Evolutionary conservation across 2,113 vertebrate genomes (phyloP).

Genomic region (Apus apus): DNA sequence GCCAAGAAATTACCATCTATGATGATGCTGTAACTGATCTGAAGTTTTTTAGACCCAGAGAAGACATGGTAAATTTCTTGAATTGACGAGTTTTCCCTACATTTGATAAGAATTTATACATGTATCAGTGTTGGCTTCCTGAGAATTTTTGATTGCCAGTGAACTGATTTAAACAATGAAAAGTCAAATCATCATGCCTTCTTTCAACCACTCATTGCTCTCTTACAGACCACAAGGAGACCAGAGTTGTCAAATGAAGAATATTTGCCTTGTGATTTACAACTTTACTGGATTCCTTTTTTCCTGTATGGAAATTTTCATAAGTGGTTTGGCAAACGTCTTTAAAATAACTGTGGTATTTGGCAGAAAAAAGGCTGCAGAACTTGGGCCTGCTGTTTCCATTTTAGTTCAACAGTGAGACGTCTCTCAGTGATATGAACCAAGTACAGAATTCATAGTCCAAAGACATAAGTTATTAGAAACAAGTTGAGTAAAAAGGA

Average conservation of each 20-base stretch:
- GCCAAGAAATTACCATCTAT: not conserved
- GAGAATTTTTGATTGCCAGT: slow-evolving; percentile 60
- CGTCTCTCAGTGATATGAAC: not conserved
- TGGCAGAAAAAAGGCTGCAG: slow-evolving; percentile 22
- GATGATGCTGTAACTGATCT: slow-evolving; percentile 27
- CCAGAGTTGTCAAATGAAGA: slow-evolving; percentile 33
- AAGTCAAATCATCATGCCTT: slow-evolving; percentile 53
- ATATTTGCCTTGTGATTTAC: slow-evolving; percentile 34
- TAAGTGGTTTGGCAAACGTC: slow-evolving; percentile 42
- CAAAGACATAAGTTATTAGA: slow-evolving; percentile 25
- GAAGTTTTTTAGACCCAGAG: slow-evolving; percentile 43
- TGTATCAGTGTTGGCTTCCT: slow-evolving; percentile 67
- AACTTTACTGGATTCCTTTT: not conserved
- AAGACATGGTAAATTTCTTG: slow-evolving; percentile 43
- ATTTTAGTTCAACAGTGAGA: slow-evolving; percentile 26
- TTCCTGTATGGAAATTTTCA: slow-evolving; percentile 51
- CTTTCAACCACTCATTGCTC: slow-evolving; percentile 45
- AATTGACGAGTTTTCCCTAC: slow-evolving; percentile 52
- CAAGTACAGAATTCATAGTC: not conserved
- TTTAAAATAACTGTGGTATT: slow-evolving; percentile 53
- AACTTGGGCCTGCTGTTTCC: slow-evolving; percentile 36
- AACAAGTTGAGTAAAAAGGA: slow-evolving; percentile 37
- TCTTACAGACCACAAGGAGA: slow-evolving; percentile 58
- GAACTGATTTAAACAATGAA: slow-evolving; percentile 63
- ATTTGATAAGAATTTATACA: slow-evolving; percentile 70